Conservation (phyloP, 2,113 vertebrate genomes). For the Isichthys henryi region DNA sequence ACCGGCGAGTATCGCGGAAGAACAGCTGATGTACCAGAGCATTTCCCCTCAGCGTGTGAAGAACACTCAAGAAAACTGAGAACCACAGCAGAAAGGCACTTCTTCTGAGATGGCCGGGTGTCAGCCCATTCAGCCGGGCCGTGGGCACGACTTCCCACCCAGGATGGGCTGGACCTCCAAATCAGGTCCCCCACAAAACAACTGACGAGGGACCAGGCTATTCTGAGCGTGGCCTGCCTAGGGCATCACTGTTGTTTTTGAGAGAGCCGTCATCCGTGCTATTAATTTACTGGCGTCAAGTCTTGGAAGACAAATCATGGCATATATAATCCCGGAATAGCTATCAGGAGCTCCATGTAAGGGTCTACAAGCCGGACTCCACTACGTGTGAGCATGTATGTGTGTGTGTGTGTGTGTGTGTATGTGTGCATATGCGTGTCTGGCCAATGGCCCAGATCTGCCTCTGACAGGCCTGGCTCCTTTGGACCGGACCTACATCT, state of each 20-base stretch:
- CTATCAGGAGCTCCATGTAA: background rate
- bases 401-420: slow-evolving; percentile 10
- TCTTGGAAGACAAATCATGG: slow-evolving; percentile 27
- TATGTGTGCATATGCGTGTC: background rate
- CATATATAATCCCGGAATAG: slow-evolving; percentile 21
- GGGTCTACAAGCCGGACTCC: background rate
- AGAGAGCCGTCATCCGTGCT: slow-evolving; percentile 22
- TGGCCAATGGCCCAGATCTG: background rate
- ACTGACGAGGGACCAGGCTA: background rate
- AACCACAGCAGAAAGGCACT: too few relatives aligned
- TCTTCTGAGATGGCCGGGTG: background rate
- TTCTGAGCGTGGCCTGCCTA: background rate
- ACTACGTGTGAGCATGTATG: slow-evolving; percentile 6
- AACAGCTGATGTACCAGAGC: background rate
- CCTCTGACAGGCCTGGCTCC: background rate
- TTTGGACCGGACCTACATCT: background rate
- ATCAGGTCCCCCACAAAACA: background rate
- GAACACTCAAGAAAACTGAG: background rate
- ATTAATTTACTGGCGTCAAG: slow-evolving; percentile 26
- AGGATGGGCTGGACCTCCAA: background rate
- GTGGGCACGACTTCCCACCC: background rate
- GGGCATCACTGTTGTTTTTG: slow-evolving; percentile 15
- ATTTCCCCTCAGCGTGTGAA: background rate
- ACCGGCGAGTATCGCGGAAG: background rate
- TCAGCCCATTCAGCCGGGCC: background rate